Base-by-base conservation (phyloP, 2,113 vertebrate genomes). In the Ascaphus truei region DNA sequence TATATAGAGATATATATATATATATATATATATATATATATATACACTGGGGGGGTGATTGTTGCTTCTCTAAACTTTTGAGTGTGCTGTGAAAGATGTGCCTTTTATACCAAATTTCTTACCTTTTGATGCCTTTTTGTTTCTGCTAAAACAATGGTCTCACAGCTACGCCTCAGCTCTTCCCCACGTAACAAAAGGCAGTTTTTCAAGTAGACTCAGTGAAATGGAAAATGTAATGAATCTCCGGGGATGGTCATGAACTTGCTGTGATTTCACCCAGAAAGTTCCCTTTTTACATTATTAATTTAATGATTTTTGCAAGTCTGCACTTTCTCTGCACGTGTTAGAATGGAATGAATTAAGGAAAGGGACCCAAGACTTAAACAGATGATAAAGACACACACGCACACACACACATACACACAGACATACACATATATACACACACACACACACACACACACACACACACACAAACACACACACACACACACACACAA, bases 191-290 rank as follows among this genome's bases (percentile, higher is more conserved):
- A 47, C 25, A 60, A 60, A 60, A 69, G 56, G 18, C 66, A 34
- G 27, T 59, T 51, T 69, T 69, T 51, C 43, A 55, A 39, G 31
- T 34, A 34, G 56, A 25, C 45, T 69, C 56, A 69, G 43, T 60
- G 66, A 69, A 31, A 69, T 34, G 45, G 66, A 69, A 68, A 69
- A 69, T 69, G 66, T 69, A 69, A 69, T 69, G 66, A 69, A 69
- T 69, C 66, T 69, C 66, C 43, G 12, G 66, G 56, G 66, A 59
- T 51, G 29, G 47, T 48, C 41, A 37, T 48, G 55, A 60, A 69
- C 66, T 69, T 60, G 66, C 66, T 69, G 66, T 69, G 66, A 69
- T 69, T 69, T 69, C 66, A 69, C 66, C 66, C 66, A 69, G 66
- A 69, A 69, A 69, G 43, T 60, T 58, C 41, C 52, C 56, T 69